These are phyloP conservation scores for Zaprionus lineosus DNA, from an alignment of 2,888 invertebrate genomes.

Conservation along the genomic window DNA sequence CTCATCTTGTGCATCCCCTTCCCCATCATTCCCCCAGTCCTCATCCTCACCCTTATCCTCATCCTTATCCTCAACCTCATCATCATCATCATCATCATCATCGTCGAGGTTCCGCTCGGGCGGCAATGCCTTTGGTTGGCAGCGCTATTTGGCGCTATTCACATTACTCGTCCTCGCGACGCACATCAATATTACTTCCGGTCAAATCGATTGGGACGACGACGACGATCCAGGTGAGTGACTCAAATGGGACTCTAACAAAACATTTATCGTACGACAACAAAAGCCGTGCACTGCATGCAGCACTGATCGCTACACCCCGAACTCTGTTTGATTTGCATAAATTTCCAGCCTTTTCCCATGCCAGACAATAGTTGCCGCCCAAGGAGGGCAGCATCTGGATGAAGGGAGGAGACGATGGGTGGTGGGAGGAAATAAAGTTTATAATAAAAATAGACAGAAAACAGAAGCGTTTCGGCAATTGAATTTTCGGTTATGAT, in stretches of 20 bases:
- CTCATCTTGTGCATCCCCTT: too few species aligned
- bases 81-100: too few species aligned
- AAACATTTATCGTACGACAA: conserved; percentile 47
- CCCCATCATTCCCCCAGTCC: too few species aligned
- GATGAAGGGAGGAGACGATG: not conserved
- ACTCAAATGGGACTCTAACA: conserved; percentile 6
- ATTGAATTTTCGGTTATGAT: conserved; percentile 70
- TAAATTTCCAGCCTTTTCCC: conserved; percentile 50
- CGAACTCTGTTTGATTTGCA: conserved; percentile 67
- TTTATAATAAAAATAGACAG: not conserved
- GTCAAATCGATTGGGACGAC: conserved; percentile 83
- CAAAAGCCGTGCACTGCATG: conserved; percentile 49
- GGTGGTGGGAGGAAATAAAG: too few species aligned
- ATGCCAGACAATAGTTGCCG: conserved; percentile 50
- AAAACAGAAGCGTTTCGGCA: conserved; percentile 47
- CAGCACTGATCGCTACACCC: conserved; percentile 31
- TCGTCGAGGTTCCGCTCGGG: conserved; percentile 4
- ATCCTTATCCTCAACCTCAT: too few species aligned
- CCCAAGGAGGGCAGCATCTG: conserved; percentile 4
- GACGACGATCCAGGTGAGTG: conserved; percentile 83
- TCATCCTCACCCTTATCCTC: too few species aligned
- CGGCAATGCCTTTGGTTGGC: conserved; percentile 40
- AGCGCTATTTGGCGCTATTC: conserved; percentile 70
- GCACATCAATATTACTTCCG: conserved; percentile 79
- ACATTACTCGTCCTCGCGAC: conserved; percentile 77